These are phyloP conservation scores for Porites australiensis DNA, from an alignment of 64 coral and sea anemone species.

Conservation along the genomic window DNA sequence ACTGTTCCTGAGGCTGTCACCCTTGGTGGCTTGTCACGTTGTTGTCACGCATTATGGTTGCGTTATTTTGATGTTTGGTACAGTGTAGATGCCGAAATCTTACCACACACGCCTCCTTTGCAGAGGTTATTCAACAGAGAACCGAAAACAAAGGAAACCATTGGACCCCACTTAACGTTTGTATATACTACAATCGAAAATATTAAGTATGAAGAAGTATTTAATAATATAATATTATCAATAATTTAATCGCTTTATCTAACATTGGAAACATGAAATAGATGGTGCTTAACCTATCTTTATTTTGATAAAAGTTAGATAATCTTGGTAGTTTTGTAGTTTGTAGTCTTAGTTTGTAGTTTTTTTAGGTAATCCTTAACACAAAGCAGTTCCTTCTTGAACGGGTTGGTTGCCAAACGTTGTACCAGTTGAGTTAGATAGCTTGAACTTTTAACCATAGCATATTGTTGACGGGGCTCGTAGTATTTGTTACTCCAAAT, in stretches of 20 bases:
- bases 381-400: too few species aligned
- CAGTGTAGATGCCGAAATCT: neutral
- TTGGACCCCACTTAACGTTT: neutral
- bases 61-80: neutral
- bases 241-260: constrained; percentile 3
- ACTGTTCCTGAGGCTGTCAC: neutral
- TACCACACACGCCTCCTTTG: neutral
- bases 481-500: too few species aligned
- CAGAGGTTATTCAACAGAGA: neutral
- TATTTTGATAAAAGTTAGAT: neutral
- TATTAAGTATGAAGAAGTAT: neutral
- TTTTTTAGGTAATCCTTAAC: too few species aligned
- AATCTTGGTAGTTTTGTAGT: neutral
- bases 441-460: too few species aligned
- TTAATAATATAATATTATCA: neutral
- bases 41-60: neutral
- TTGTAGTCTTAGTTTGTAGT: neutral
- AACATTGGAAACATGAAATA: neutral
- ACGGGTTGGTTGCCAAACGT: too few species aligned
- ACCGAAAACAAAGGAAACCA: neutral
- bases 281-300: neutral
- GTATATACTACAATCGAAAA: neutral
- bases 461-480: too few species aligned
- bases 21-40: neutral
- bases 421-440: too few species aligned